These are phyloP conservation scores for Melanotaenia boesemani DNA, from an alignment of 2,797 vertebrate species.

Conservation along the genomic window DNA sequence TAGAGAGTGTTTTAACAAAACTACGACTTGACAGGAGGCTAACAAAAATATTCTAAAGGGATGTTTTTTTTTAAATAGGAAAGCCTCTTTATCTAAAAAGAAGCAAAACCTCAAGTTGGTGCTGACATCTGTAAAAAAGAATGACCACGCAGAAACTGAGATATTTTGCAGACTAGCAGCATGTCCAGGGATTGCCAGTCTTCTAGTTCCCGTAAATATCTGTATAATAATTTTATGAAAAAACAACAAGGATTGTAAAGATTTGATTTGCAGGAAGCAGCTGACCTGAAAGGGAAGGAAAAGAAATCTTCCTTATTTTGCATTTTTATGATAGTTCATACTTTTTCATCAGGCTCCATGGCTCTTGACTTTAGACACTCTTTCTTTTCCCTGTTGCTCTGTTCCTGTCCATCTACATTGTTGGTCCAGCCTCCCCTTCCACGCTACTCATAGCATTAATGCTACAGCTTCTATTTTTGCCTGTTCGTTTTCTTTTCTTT, in stretches of 20 bases:
- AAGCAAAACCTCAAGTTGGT: neutral
- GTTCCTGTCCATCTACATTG: slow-evolving; percentile 39
- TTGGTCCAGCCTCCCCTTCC: slow-evolving; percentile 47
- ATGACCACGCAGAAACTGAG: neutral
- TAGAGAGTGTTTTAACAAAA: neutral
- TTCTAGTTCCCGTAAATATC: neutral
- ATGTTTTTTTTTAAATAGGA: neutral
- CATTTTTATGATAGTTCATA: slow-evolving; percentile 14
- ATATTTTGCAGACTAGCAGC: neutral
- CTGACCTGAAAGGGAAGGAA: neutral
- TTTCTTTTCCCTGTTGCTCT: slow-evolving; percentile 36
- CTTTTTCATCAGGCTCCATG: slow-evolving; percentile 29
- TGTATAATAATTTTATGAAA: too few relatives aligned
- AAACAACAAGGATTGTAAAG: too few relatives aligned
- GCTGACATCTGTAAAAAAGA: neutral
- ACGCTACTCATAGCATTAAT: slow-evolving; percentile 66
- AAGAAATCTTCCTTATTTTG: neutral
- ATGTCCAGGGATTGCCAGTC: neutral
- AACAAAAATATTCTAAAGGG: neutral
- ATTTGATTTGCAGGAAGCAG: too few relatives aligned
- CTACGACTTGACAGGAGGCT: neutral
- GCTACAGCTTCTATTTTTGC: slow-evolving; percentile 49
- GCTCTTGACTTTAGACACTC: slow-evolving; percentile 31
- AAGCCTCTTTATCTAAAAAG: neutral
- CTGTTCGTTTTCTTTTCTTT: slow-evolving; percentile 23